Percentiles rank a stretch among this genome's conserved stretches.
These are phyloP conservation scores for Brachionus calyciflorus DNA, from an alignment of 1,140 invertebrate genomes.

Conservation along the genomic window DNA sequence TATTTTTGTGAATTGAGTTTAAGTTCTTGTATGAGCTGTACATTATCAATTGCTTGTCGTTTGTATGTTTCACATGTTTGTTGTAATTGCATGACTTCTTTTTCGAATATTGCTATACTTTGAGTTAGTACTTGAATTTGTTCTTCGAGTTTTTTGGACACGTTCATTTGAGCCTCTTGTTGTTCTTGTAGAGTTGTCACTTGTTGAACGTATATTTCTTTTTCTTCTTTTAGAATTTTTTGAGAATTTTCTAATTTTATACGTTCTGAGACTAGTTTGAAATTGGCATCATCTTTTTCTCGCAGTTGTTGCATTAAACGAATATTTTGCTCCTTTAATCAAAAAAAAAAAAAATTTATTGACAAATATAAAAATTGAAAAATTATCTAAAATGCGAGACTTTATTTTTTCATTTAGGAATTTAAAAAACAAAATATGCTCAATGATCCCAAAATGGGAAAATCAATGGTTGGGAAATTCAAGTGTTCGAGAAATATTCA, in stretches of 20 bases:
- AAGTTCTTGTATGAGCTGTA: slow-evolving; percentile 89
- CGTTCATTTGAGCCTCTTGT: slow-evolving; percentile 90
- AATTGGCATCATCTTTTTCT: slow-evolving; percentile 98
- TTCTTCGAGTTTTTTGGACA: slow-evolving; percentile 90
- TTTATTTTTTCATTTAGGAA: too few relatives aligned
- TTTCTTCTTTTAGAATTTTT: slow-evolving; percentile 88
- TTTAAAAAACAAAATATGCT: too few relatives aligned
- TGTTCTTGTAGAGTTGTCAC: slow-evolving; percentile 81
- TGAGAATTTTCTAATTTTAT: slow-evolving; percentile 95
- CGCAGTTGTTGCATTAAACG: slow-evolving; percentile 88
- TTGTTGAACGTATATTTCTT: slow-evolving; percentile 82
- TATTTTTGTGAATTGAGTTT: slow-evolving; percentile 90
- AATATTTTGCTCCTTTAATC: slow-evolving; percentile 75
- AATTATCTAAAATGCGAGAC: too few relatives aligned
- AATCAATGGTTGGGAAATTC: too few relatives aligned
- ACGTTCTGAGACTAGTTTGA: slow-evolving; percentile 96
- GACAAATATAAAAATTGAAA: too few relatives aligned
- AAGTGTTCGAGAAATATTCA: too few relatives aligned
- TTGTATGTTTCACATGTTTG: slow-evolving; percentile 89
- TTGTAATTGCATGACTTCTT: slow-evolving; percentile 66
- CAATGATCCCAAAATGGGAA: too few relatives aligned
- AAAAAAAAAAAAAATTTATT: background rate
- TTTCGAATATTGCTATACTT: slow-evolving; percentile 85
- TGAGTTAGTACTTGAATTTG: slow-evolving; percentile 91
- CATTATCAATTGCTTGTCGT: slow-evolving; percentile 73